Percentiles rank a stretch among this genome's conserved stretches.
Evolutionary conservation across 2,113 vertebrate species (phyloP).

Genomic region (Sula dactylatra): DNA sequence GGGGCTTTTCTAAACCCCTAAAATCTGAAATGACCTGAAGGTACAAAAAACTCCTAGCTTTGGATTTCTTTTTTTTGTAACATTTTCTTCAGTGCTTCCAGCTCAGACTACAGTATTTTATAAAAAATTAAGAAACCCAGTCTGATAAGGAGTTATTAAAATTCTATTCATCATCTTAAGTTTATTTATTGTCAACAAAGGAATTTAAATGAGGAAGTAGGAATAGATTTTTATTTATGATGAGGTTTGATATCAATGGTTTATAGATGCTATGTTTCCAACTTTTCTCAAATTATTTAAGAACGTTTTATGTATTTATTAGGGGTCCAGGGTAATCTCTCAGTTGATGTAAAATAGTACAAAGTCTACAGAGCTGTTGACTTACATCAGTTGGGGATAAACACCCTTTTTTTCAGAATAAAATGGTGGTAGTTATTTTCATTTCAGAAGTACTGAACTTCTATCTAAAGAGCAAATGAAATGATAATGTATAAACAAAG

Average conservation of each 20-base stretch:
- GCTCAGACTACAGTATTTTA: neutral
- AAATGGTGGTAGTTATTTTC: neutral
- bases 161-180: neutral
- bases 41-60: neutral
- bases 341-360: neutral
- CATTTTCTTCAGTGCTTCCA: neutral
- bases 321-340: neutral
- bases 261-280: neutral
- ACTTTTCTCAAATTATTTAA: neutral
- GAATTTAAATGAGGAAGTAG: neutral
- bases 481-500: constrained; percentile 17
- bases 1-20: neutral
- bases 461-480: constrained; percentile 13
- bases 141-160: neutral
- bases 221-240: neutral
- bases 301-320: neutral
- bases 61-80: neutral
- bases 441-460: neutral
- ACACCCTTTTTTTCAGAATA: neutral
- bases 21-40: neutral
- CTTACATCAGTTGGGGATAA: neutral
- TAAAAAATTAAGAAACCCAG: neutral
- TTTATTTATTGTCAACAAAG: neutral
- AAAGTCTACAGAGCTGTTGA: neutral
- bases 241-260: neutral